Evolutionary conservation across 1,140 invertebrate genomes (phyloP).

Genomic region (Cydia strobilella): DNA sequence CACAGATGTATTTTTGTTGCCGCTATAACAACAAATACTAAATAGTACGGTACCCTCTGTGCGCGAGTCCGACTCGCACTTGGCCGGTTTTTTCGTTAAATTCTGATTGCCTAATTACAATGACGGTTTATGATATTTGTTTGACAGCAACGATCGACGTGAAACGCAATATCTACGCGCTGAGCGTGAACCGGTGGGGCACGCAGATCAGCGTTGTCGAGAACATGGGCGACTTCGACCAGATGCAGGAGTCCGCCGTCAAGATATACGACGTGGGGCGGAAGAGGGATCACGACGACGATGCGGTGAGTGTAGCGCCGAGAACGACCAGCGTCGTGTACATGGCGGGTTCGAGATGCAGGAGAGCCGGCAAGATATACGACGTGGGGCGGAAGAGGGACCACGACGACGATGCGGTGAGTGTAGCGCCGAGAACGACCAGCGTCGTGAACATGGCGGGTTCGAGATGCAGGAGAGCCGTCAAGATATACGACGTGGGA

Average conservation of each 20-base stretch:
- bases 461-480: too few species aligned
- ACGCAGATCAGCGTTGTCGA: slow-evolving; percentile 92
- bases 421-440: background rate
- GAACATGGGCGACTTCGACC: slow-evolving; percentile 88
- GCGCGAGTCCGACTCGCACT: too few species aligned
- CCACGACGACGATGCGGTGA: slow-evolving; percentile 87
- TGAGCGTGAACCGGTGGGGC: slow-evolving; percentile 87
- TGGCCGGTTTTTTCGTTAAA: too few species aligned
- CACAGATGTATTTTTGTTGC: too few species aligned
- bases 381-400: slow-evolving; percentile 88
- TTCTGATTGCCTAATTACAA: too few species aligned
- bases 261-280: slow-evolving; percentile 91
- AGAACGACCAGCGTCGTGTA: too few species aligned
- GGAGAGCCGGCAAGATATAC: slow-evolving; percentile 79
- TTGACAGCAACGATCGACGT: slow-evolving; percentile 92
- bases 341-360: too few species aligned
- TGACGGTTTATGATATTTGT: too few species aligned
- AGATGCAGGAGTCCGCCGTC: slow-evolving; percentile 90
- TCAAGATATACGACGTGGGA: slow-evolving; percentile 35
- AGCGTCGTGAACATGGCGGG: too few species aligned
- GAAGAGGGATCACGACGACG: slow-evolving; percentile 86
- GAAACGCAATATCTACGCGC: slow-evolving; percentile 89
- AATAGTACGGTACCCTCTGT: too few species aligned
- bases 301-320: slow-evolving; percentile 76
- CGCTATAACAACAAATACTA: too few species aligned